Base-by-base conservation (phyloP, 2,797 vertebrate genomes). In the Anas flavirostris region DNA sequence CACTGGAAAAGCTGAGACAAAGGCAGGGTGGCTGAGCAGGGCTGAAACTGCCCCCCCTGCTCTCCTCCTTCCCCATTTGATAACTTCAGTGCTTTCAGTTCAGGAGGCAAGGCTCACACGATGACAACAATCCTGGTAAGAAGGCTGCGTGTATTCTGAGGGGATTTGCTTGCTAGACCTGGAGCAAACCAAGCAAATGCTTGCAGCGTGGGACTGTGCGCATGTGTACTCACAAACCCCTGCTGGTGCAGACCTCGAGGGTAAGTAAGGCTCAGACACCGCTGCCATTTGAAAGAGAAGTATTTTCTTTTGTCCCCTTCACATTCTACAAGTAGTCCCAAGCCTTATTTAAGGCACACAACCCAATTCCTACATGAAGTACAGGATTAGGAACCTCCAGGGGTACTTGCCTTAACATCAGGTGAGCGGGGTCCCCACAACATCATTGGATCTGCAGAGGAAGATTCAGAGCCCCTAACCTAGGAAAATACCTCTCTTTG, bases 171-270 rank as follows among this genome's bases (percentile, higher is more conserved):
- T 28, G 10, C 74, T 44, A 37, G 72, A 26, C 29, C 55, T 3
- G 7, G 25, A 16, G 5, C 10, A 43, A 69, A 3, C 63, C 33
- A 10, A 2, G 31, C 75, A 31, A 44, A 86, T 0, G 5, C 37
- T 22, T 21, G 43, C 41, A 55, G 81, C 37, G 2, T 2, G 10
- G 55, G n/a, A 37, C 82, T 11, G 17, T 3, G 1, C 6, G 23
- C n/a, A 22, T 0, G 1, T 4, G 31, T 18, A 41, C 43, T 10
- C 50, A 46, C 5, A 80, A 86, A 73, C 15, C 46, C 29, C 39
- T 3, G 3, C 16, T 1, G 39, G 14, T 25, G 17, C 55, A 44
- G 21, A 31, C 21, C 52, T 23, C 28, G 46, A 0, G 0, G 68
- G 68, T 9, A 43, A 43, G 68, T 6, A 43, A 39, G 62, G 62